phyloP scores from a whole-genome alignment of 2,888 invertebrate genomes.

The Sarcophaga subvicina region DNA sequence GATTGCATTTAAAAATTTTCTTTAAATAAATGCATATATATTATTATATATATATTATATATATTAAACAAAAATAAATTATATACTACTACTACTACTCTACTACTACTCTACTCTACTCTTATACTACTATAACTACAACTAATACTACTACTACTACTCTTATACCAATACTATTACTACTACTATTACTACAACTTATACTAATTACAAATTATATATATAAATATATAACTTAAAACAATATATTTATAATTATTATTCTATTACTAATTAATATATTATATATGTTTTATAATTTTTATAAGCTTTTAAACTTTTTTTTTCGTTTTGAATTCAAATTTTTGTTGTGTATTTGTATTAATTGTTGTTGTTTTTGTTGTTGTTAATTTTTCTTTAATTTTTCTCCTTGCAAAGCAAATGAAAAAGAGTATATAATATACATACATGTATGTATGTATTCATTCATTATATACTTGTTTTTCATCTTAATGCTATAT shows the following conservation, averaged over 20 bases:
- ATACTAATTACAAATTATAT: slow-evolving; percentile 47
- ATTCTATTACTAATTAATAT: slow-evolving; percentile 1
- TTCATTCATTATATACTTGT: not conserved
- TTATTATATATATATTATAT: slow-evolving; percentile 33
- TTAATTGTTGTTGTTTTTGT: slow-evolving; percentile 62
- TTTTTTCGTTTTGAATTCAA: slow-evolving; percentile 13
- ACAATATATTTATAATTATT: not conserved
- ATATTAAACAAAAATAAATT: slow-evolving; percentile 71
- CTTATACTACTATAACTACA: slow-evolving; percentile 12
- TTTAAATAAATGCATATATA: slow-evolving; percentile 72
- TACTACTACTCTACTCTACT: slow-evolving; percentile 30
- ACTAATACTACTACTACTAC: slow-evolving; percentile 31
- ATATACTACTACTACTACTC: slow-evolving; percentile 39
- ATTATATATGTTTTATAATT: slow-evolving; percentile 39
- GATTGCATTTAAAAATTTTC: slow-evolving; percentile 81
- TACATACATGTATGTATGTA: slow-evolving; percentile 47
- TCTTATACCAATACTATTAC: slow-evolving; percentile 39
- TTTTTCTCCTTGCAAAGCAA: not conserved
- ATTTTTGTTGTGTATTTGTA: slow-evolving; percentile 57
- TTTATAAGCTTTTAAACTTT: slow-evolving; percentile 16
- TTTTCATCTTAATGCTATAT: slow-evolving; percentile 34
- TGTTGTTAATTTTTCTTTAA: not conserved
- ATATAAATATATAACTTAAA: slow-evolving; percentile 47
- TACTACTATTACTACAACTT: slow-evolving; percentile 43
- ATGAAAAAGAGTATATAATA: slow-evolving; percentile 35